A percentile compares a stretch with the other conserved stretches of the same genome.
These are phyloP conservation scores for Lumbricus terrestris DNA, from an alignment of 2,888 invertebrate species.

Conservation along the genomic window DNA sequence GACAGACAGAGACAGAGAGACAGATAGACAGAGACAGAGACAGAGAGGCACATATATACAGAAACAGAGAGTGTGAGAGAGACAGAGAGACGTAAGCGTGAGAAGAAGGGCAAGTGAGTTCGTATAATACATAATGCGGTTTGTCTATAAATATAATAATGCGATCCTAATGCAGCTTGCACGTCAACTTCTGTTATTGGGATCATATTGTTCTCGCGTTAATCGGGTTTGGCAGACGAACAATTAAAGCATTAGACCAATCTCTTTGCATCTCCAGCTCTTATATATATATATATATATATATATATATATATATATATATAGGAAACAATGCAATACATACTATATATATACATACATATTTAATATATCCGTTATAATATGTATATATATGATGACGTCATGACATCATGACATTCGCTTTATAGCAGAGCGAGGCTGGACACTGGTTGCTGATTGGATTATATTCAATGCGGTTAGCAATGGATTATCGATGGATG, in stretches of 20 bases:
- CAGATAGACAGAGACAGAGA: too few relatives aligned
- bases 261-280: neutral
- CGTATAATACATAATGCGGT: neutral
- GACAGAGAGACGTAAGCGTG: too few relatives aligned
- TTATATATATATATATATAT: neutral
- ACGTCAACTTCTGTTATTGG: neutral
- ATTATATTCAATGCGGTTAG: slow-evolving; percentile 3
- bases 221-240: slow-evolving; percentile 3
- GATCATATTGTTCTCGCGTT: neutral
- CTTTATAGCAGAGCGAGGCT: neutral
- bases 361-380: too few relatives aligned
- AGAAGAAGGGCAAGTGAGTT: neutral
- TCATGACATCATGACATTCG: neutral
- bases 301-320: slow-evolving; percentile 4
- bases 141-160: slow-evolving; percentile 3
- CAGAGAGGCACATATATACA: too few relatives aligned
- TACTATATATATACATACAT: too few relatives aligned
- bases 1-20: too few relatives aligned
- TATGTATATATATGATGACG: too few relatives aligned
- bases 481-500: neutral
- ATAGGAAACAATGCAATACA: neutral
- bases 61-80: too few relatives aligned
- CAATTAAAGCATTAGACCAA: slow-evolving; percentile 3
- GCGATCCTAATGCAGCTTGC: neutral
- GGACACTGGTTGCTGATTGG: neutral